Base-by-base conservation (phyloP, 2,797 vertebrate genomes). In the Oceanodroma leucorhoa region DNA sequence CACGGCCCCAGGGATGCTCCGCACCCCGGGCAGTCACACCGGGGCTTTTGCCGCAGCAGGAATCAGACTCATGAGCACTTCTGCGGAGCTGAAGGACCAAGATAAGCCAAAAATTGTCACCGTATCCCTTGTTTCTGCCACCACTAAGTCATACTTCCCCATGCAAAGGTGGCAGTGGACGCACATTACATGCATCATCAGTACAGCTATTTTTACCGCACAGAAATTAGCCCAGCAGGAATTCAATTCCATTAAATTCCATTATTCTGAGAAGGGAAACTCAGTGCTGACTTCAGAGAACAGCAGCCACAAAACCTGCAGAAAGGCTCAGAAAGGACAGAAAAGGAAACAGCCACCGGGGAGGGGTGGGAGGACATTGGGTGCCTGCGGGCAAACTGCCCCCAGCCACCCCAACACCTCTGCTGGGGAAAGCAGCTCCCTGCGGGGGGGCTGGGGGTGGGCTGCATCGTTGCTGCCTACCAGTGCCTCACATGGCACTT, bases 171-270 rank as follows among this genome's bases (percentile, higher is more conserved):
- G 51, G 70, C 45, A 51, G 70, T 32, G 71, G 80, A 58, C 3
- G 3, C 9, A 40, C 34, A 27, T 64, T 58, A 65, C 43, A 30
- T 54, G 60, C 72, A 91, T 88, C 67, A 83, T 12, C 72, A 41
- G 73, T 62, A 53, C 50, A 84, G 81, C 67, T 92, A 77, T 87
- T 96, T 94, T 92, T 87, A 80, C 65, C 58, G 46, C 34, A 40
- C 71, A 85, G 38, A 87, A 82, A 92, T 94, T 87, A 92, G 78
- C 83, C 70, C 48, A 62, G 91, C 62, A 87, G 89, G 81, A 84
- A 84, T 46, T 55, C 34, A 83, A 85, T 76, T 93, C 62, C 83
- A 43, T 51, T 83, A 83, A 94, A 89, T 76, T 69, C 66, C 62
- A 32, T 89, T 93, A 72, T 80, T 83, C 32, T 65, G 62, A 40